Evolutionary conservation across 2,888 invertebrate genomes (phyloP).

Genomic region (Theretra japonica): DNA sequence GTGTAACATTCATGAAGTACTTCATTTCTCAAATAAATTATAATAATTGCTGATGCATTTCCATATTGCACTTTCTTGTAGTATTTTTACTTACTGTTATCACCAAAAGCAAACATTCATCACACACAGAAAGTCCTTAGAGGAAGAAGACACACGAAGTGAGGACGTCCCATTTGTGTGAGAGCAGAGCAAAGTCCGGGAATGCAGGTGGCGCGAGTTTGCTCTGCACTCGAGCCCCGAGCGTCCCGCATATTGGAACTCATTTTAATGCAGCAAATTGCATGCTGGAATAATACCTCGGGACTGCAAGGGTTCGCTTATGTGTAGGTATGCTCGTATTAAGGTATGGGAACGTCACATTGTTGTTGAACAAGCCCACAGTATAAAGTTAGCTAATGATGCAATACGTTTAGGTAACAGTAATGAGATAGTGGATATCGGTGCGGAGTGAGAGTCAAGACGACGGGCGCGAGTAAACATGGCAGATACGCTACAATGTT

Average conservation of each 20-base stretch:
- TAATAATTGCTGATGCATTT: too few relatives aligned
- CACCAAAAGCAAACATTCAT: too few relatives aligned
- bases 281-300: background rate
- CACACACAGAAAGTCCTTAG: too few relatives aligned
- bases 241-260: background rate
- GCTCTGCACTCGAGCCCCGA: background rate
- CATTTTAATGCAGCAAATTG: background rate
- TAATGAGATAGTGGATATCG: background rate
- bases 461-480: background rate
- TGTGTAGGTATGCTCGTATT: background rate
- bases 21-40: too few relatives aligned
- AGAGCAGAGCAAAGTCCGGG: background rate
- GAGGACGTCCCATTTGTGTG: background rate
- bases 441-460: background rate
- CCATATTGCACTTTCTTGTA: too few relatives aligned
- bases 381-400: background rate
- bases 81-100: too few relatives aligned
- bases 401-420: background rate
- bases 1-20: too few relatives aligned
- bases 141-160: too few relatives aligned
- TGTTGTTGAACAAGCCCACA: too few relatives aligned
- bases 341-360: too few relatives aligned
- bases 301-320: background rate
- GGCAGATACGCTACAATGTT: conserved; percentile 16
- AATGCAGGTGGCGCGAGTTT: background rate